Conservation (phyloP, 2,113 vertebrate species). For the Ifrita kowaldi region DNA sequence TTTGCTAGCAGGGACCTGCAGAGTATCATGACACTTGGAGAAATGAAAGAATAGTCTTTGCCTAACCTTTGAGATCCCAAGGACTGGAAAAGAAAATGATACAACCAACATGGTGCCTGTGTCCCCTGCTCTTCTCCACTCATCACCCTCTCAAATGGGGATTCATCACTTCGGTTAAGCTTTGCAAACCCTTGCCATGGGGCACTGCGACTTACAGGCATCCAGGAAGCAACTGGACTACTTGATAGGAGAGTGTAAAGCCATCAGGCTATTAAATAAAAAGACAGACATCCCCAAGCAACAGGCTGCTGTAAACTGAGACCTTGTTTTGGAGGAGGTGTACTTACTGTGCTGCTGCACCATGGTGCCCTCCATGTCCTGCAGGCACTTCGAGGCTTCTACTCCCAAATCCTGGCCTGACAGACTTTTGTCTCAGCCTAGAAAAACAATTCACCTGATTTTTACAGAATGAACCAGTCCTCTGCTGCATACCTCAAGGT, state of each 20-base stretch:
- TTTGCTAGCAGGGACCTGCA: neutral
- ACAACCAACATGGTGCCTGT: fast-evolving
- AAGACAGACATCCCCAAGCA: fast-evolving
- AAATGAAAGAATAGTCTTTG: neutral
- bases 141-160: fast-evolving
- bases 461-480: neutral
- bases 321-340: neutral
- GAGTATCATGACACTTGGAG: neutral
- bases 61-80: neutral
- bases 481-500: neutral
- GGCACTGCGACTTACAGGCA: neutral
- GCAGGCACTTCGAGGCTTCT: fast-evolving
- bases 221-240: neutral
- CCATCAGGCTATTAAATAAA: neutral
- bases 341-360: neutral
- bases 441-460: neutral
- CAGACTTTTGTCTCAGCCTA: neutral
- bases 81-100: neutral
- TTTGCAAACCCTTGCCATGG: neutral
- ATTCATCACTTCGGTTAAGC: neutral
- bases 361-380: fast-evolving
- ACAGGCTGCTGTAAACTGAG: neutral
- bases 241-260: neutral
- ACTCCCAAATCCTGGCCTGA: neutral
- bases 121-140: fast-evolving